These are phyloP conservation scores for Clamator glandarius DNA, from an alignment of 2,797 vertebrate genomes.

Conservation along the genomic window DNA sequence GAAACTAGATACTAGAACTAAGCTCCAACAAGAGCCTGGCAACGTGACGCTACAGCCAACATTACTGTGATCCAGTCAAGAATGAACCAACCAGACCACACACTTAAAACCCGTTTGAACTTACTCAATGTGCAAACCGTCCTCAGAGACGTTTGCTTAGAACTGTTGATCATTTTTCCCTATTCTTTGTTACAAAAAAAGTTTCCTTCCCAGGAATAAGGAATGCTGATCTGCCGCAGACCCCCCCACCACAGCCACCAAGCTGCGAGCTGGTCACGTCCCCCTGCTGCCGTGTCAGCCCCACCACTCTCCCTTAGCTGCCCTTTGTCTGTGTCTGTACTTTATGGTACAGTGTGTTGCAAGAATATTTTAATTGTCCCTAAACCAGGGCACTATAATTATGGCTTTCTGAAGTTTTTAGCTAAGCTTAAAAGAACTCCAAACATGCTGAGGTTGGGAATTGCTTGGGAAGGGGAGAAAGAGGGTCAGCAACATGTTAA, in stretches of 20 bases:
- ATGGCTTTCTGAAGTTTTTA: background rate
- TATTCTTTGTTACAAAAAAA: background rate
- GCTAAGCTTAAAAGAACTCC: conserved; percentile 16
- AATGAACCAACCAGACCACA: accelerated
- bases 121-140: background rate
- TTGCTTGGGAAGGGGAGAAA: background rate
- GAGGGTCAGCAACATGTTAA: background rate
- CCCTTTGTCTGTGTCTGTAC: background rate
- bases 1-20: background rate
- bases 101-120: background rate
- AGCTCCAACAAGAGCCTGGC: background rate
- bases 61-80: background rate
- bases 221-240: accelerated
- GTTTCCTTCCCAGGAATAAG: background rate
- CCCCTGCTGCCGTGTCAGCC: background rate
- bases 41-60: accelerated
- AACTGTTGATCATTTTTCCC: background rate
- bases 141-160: background rate
- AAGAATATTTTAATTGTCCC: background rate
- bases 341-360: accelerated
- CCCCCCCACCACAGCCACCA: background rate
- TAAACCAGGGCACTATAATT: background rate
- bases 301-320: background rate
- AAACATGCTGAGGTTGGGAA: background rate
- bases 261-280: background rate